Conservation (phyloP, 64 coral and sea anemone genomes). For the Montipora foliosa region DNA sequence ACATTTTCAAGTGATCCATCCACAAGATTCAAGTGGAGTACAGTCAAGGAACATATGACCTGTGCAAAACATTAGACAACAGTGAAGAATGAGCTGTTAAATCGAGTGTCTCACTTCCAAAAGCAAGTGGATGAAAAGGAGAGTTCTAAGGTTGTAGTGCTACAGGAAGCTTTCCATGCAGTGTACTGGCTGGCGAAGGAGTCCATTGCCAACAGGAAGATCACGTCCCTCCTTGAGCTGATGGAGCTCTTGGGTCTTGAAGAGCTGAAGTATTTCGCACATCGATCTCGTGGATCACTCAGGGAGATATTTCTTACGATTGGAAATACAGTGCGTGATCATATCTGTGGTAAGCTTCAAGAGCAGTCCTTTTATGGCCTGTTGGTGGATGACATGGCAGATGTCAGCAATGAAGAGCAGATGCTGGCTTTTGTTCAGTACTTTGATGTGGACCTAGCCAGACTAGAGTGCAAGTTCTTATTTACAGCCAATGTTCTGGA, state of each 20-base stretch:
- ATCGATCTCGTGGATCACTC: conserved; percentile 22
- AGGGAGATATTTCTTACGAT: conserved; percentile 31
- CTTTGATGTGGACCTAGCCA: conserved; percentile 36
- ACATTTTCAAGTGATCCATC: too few species aligned
- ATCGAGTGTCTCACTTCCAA: not conserved
- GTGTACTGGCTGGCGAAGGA: conserved; percentile 52
- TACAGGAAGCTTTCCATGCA: conserved; percentile 48
- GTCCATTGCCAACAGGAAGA: conserved; percentile 58
- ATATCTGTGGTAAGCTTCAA: not conserved
- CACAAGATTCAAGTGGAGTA: too few species aligned
- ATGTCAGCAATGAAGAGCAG: conserved; percentile 31
- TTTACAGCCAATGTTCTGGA: conserved; percentile 46
- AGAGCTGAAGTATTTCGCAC: conserved; percentile 30
- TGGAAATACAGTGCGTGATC: conserved; percentile 14
- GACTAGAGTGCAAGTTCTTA: conserved; percentile 60
- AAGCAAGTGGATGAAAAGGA: conserved; percentile 48
- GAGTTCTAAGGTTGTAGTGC: conserved; percentile 47
- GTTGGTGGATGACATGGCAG: conserved; percentile 26
- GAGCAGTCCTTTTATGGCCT: conserved; percentile 1
- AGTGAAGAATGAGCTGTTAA: too few species aligned
- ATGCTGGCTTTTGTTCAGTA: conserved; percentile 43
- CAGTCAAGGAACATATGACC: too few species aligned
- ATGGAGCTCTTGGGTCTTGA: conserved; percentile 38
- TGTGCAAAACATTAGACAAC: too few species aligned
- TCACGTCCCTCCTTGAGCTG: conserved; percentile 36